Base-by-base conservation (phyloP, 1,140 invertebrate genomes). In the Drosophila parvula region DNA sequence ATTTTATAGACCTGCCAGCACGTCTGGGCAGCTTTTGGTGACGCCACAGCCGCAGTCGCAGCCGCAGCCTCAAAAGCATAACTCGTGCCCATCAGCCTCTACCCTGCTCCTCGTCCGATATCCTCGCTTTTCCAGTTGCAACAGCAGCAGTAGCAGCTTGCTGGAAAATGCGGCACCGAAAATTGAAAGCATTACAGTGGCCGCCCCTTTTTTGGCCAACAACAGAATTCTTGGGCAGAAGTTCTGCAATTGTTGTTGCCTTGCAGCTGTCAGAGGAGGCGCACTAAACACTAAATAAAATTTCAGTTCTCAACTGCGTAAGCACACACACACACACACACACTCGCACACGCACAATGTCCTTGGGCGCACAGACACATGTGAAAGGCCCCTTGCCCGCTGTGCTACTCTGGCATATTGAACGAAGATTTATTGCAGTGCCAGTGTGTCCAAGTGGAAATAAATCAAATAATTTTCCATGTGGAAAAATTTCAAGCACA, bases 391-490 rank as follows among this genome's bases (percentile, higher is more conserved):
- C 78, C 60, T 40, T 40, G 6, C 80, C 57, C 47, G 59, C 57
- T 69, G 69, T 79, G 80, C 64, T 61, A 62, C 77, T 86, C 80
- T 89, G 81, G 62, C 88, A 88, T 86, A 88, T 81, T 86, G 83
- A 90, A 90, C 83, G 88, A 90, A 90, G 88, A 90, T 90, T 90
- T 90, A 90, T 90, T 90, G 80, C 83, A 81, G 61, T 88, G 88
- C 88, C 88, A 90, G 78, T 86, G 78, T 90, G 82, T 90, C 88
- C 83, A 90, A 90, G 83, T 88, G 88, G 71, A 84, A 90, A 90
- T 90, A 90, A 90, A 90, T 90, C 88, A 90, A 90, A 90, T 90
- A 90, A 90, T 90, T 90, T 90, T 83, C 75, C 88, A 90, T 88
- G 88, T 90, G 88, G 88, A 90, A 90, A 90, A 90, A 88, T 90